Base-by-base conservation (phyloP, 35 echinoderm and acorn worm genomes). In the Chiridota heheva region DNA sequence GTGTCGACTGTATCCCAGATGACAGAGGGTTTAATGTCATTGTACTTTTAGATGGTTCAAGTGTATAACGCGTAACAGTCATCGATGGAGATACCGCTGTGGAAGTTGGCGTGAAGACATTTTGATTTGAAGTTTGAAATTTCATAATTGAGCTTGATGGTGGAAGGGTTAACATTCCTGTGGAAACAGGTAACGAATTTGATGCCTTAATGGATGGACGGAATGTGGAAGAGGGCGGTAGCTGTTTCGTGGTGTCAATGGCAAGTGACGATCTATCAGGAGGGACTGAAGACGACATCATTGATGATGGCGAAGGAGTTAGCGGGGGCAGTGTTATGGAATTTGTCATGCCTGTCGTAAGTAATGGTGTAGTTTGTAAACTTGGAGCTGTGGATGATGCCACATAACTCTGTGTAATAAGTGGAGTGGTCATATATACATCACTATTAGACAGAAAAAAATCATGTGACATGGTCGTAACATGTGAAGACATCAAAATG, bases 231-330 rank as follows among this genome's bases (percentile, higher is more conserved):
- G 42, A 27, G 22, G 20, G 13, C 12, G 44, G 7, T 13, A 20
- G 31, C 18, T 45, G 43, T 13, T 29, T 57, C 17, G 10, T 30
- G 3, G 40, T 71, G 18, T 35, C 5, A 7, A 36, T 32, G 26
- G 58, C 55, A 33, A 30, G 16, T 62, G 4, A 12, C 6, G 46
- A 33, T 8, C 22, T 3, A 15, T 36, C 69, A 42, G 40, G 32
- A 3, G 42, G 1, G 48, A 12, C 36, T 47, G 28, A 42, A 31
- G 60, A 3, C 44, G 59, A 31, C 39, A 53, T 16, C 32, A 40
- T 53, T 61, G 69, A 10, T 33, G 81, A 72, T 67, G 56, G 22
- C 2, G 40, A 18, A 42, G 72, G 34, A 67, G 37, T 43, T 86
- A 44, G 34, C 59, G 53, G 61, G 17, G 51, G 13, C 36, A 7